phyloP scores from a whole-genome alignment of 2,797 vertebrate genomes.

The Nasua narica region DNA sequence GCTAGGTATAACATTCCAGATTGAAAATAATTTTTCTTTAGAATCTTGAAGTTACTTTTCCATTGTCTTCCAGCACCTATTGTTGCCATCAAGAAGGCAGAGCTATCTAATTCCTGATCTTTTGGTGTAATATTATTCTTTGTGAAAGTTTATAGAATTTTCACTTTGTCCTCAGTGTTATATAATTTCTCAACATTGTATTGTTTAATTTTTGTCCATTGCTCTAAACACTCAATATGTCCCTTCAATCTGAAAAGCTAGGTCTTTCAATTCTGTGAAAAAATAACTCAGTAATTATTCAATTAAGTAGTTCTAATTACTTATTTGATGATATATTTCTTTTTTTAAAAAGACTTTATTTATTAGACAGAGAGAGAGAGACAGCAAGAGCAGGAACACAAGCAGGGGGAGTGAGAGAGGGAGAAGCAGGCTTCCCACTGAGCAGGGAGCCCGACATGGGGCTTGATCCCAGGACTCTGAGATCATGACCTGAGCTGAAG shows the following conservation, averaged over 20 bases:
- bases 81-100: background rate
- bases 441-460: too few species aligned
- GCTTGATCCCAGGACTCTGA: too few species aligned
- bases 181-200: background rate
- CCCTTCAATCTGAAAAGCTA: background rate
- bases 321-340: background rate
- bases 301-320: background rate
- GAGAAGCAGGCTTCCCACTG: too few species aligned
- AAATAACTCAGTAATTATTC: background rate
- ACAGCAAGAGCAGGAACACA: too few species aligned
- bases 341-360: too few species aligned
- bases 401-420: too few species aligned
- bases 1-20: slow-evolving; percentile 28
- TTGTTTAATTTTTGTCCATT: background rate
- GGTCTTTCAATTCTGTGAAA: slow-evolving; percentile 2
- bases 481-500: too few species aligned
- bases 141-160: slow-evolving; percentile 19
- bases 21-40: slow-evolving; percentile 15
- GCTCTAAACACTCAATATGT: background rate
- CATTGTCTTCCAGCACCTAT: background rate
- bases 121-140: background rate
- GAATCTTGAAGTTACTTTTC: background rate
- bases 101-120: background rate
- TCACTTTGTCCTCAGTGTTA: background rate
- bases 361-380: too few species aligned